phyloP scores from a whole-genome alignment of 2,113 vertebrate species.

The Scytalopus superciliaris region DNA sequence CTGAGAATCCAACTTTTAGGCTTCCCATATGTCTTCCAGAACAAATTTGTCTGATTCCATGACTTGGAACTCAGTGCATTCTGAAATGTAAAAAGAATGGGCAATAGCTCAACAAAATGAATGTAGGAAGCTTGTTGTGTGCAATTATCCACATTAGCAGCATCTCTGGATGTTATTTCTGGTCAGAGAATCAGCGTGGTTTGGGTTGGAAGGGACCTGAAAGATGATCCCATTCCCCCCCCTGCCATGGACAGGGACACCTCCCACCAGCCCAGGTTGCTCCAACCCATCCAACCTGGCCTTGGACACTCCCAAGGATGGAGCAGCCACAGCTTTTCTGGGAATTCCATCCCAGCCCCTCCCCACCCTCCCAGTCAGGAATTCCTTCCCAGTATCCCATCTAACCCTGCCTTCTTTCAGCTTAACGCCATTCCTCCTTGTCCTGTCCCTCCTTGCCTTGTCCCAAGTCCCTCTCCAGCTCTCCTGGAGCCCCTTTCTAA shows the following conservation, averaged over 20 bases:
- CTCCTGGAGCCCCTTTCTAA: neutral
- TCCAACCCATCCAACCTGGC: neutral
- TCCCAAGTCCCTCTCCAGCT: neutral
- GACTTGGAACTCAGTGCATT: neutral
- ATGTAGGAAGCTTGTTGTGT: neutral
- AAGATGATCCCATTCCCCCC: neutral
- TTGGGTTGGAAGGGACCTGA: neutral
- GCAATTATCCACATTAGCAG: accelerated
- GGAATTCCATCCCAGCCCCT: accelerated
- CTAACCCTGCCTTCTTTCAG: neutral
- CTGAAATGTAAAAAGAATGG: neutral
- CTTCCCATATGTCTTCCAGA: neutral
- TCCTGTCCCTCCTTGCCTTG: neutral
- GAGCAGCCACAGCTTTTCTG: neutral
- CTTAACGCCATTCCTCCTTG: neutral
- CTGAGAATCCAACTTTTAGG: neutral
- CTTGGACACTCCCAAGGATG: neutral
- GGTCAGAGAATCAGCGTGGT: neutral
- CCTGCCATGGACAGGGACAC: neutral
- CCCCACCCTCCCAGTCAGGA: accelerated
- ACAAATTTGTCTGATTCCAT: neutral
- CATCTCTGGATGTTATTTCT: neutral
- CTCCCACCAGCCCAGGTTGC: neutral
- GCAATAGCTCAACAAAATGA: neutral
- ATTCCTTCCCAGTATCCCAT: neutral